phyloP scores from a whole-genome alignment of 1,140 invertebrate genomes.

The Arctopsyche grandis region DNA sequence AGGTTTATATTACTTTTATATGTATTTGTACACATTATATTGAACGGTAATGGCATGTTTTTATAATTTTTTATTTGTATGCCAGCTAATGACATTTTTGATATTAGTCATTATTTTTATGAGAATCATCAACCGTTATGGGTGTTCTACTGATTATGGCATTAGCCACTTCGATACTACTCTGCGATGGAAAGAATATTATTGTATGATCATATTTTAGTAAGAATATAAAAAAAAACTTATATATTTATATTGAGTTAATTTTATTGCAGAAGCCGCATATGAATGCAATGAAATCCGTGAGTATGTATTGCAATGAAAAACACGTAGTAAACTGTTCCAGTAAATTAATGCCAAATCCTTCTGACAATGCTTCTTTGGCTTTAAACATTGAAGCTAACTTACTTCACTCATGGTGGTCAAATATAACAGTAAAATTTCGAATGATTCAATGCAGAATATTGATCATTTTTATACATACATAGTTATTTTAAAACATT shows the following conservation, averaged over 20 bases:
- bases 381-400: neutral
- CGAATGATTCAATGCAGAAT: neutral
- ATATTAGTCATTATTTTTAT: neutral
- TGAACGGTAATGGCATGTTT: neutral
- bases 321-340: constrained; percentile 22
- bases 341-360: neutral
- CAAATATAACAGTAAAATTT: constrained; percentile 2
- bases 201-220: neutral
- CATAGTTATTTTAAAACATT: neutral
- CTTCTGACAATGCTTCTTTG: neutral
- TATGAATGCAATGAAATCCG: neutral
- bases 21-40: too few relatives aligned
- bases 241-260: neutral
- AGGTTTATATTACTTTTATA: too few relatives aligned
- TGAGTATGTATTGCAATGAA: constrained; percentile 11
- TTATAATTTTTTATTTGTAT: neutral
- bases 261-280: neutral
- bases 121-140: neutral
- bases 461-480: constrained; percentile 7
- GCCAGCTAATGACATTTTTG: neutral
- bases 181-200: neutral
- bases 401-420: neutral
- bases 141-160: neutral
- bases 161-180: neutral
- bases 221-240: neutral